Conservation (phyloP, 2,113 vertebrate species). For the Alces alces region DNA sequence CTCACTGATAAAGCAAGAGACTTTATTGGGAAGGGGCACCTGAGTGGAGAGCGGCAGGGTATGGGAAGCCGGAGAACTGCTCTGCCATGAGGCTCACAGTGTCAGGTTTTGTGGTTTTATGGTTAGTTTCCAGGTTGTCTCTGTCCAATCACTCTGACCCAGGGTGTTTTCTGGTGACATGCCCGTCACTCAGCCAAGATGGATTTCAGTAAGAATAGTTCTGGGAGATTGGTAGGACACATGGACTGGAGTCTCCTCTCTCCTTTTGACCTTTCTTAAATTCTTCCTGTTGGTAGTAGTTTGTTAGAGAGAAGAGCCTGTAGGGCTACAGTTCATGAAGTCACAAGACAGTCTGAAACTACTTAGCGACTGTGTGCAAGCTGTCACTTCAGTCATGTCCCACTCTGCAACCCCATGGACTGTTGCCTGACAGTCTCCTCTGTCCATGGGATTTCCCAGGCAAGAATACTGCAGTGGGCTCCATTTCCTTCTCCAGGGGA, state of each 20-base stretch:
- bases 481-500: not conserved
- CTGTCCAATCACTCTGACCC: not conserved
- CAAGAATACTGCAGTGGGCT: not conserved
- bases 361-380: not conserved
- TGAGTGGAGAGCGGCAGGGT: not conserved
- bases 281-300: not conserved
- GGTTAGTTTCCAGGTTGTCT: not conserved
- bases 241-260: not conserved
- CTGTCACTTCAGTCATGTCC: not conserved
- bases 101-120: not conserved
- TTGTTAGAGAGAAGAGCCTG: not conserved
- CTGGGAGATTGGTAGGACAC: not conserved
- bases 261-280: not conserved
- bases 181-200: not conserved
- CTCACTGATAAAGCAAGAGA: not conserved
- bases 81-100: not conserved
- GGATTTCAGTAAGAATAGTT: not conserved
- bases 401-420: not conserved
- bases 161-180: not conserved
- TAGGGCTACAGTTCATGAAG: not conserved
- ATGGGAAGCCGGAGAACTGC: not conserved
- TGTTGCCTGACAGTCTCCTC: not conserved
- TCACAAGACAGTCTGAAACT: not conserved
- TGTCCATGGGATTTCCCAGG: not conserved
- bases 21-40: not conserved